phyloP scores from a whole-genome alignment of 2,888 invertebrate species.

The Zonitis immaculata region DNA sequence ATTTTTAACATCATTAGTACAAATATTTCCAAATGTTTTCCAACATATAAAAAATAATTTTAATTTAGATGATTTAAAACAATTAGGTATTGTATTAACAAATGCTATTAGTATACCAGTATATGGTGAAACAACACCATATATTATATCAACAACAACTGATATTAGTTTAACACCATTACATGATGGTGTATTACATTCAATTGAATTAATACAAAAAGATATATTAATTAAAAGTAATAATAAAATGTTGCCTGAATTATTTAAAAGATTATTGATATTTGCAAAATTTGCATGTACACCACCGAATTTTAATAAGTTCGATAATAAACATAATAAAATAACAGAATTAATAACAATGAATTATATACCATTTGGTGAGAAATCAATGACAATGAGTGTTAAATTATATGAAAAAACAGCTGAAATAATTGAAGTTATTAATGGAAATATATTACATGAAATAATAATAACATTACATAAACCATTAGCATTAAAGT shows the following conservation, averaged over 20 bases:
- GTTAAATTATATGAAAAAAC: constrained; percentile 72
- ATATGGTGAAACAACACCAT: constrained; percentile 73
- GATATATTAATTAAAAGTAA: constrained; percentile 56
- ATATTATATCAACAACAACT: constrained; percentile 65
- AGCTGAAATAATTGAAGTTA: constrained; percentile 65
- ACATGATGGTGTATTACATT: constrained; percentile 80
- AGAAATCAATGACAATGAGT: constrained; percentile 69
- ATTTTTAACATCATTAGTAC: constrained; percentile 89
- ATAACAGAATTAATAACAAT: constrained; percentile 71
- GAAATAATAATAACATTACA: constrained; percentile 63
- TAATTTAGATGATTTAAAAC: constrained; percentile 68
- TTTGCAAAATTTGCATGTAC: constrained; percentile 69
- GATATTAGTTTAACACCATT: constrained; percentile 78
- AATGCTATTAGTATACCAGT: constrained; percentile 77
- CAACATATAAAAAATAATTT: constrained; percentile 70
- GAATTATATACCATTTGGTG: constrained; percentile 84
- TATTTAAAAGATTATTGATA: constrained; percentile 61
- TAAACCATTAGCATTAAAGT: constrained; percentile 72
- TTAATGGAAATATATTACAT: constrained; percentile 66
- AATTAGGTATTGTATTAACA: constrained; percentile 71
- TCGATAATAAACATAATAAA: constrained; percentile 51
- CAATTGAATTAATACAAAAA: constrained; percentile 83
- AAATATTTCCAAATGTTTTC: constrained; percentile 93
- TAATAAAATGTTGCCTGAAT: constrained; percentile 61
- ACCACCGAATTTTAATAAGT: constrained; percentile 56